Evolutionary conservation across 2,113 vertebrate species (phyloP).

Genomic region (Vanacampus margaritifer): DNA sequence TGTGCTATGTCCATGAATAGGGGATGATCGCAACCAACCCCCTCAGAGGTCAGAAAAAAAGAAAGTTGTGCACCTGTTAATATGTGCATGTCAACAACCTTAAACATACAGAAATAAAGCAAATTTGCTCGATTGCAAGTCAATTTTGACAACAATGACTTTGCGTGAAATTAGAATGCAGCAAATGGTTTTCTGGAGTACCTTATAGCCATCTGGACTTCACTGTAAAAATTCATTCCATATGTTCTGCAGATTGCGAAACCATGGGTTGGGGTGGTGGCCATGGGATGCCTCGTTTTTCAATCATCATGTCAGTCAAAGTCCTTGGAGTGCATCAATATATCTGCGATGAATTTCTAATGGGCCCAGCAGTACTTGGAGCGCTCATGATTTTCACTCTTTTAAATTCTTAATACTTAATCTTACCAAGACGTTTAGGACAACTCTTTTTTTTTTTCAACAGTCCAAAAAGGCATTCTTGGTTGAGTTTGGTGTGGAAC

Average conservation of each 20-base stretch:
- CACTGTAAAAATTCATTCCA: neutral
- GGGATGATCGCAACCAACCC: neutral
- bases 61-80: neutral
- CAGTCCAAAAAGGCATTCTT: neutral
- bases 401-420: neutral
- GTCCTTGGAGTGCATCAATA: neutral
- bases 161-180: neutral
- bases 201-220: neutral
- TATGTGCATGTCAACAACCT: neutral
- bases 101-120: neutral
- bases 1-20: slow-evolving; percentile 46
- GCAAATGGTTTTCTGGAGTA: neutral
- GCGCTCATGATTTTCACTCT: neutral
- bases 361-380: neutral
- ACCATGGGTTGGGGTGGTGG: neutral
- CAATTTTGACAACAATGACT: neutral
- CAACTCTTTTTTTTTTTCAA: neutral
- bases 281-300: neutral
- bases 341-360: neutral
- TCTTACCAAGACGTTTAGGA: neutral
- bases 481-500: neutral
- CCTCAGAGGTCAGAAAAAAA: neutral
- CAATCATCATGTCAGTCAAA: no score
- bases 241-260: neutral
- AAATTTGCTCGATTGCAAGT: neutral